These are phyloP conservation scores for Neoarius graeffei DNA, from an alignment of 2,113 vertebrate species.

Conservation along the genomic window DNA sequence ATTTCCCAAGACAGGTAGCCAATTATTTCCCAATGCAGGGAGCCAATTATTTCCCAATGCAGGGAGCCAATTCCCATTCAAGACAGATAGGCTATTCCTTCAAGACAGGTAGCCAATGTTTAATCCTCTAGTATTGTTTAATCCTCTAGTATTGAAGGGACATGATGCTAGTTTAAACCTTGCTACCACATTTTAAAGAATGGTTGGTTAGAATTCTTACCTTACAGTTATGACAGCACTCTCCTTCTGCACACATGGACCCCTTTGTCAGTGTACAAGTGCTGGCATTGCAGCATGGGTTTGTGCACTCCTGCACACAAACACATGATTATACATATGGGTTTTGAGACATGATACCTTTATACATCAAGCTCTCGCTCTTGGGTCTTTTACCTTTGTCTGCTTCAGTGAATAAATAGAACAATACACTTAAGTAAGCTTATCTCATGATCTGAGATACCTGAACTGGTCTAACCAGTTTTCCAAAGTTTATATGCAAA, in stretches of 20 bases:
- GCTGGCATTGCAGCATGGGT: conserved; percentile 75
- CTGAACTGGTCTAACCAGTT: not conserved
- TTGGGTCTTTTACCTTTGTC: not conserved
- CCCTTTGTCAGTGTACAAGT: conserved; percentile 64
- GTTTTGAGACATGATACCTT: not conserved
- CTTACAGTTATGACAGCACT: conserved; percentile 74
- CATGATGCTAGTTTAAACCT: not conserved
- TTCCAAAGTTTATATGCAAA: not conserved
- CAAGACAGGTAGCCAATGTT: not conserved
- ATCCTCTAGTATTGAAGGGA: not conserved
- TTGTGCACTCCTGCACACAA: conserved; percentile 70
- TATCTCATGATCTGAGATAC: not conserved
- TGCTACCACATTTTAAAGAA: not conserved
- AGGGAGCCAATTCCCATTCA: not conserved
- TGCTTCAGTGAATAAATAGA: not conserved
- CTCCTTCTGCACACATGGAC: conserved; percentile 64
- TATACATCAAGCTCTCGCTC: not conserved
- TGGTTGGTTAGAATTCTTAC: conserved; percentile 53
- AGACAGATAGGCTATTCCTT: not conserved
- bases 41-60: not conserved
- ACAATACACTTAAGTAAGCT: not conserved
- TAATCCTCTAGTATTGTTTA: too few relatives aligned
- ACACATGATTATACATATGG: not conserved
- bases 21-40: not conserved
- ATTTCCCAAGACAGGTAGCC: too few relatives aligned